phyloP scores from a whole-genome alignment of 2,113 vertebrate species.

The Rhynchomys soricoides region DNA sequence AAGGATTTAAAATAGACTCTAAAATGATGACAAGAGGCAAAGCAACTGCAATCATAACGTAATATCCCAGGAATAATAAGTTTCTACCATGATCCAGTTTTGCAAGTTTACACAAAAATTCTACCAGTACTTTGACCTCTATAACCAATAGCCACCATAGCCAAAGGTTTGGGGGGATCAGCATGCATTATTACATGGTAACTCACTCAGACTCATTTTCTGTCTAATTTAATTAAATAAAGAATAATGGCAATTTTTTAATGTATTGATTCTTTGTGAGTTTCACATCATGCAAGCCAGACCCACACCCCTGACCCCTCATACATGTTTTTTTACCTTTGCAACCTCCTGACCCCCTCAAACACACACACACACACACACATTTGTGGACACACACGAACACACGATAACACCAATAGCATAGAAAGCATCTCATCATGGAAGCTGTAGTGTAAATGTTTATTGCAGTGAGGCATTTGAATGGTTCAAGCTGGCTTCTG shows the following conservation, averaged over 20 bases:
- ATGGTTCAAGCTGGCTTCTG: too few species aligned
- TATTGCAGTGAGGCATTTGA: too few species aligned
- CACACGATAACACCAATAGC: too few species aligned
- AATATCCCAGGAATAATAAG: not conserved
- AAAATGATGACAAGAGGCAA: not conserved
- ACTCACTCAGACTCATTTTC: not conserved
- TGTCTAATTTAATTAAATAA: not conserved
- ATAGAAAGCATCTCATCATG: too few species aligned
- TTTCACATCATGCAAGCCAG: too few species aligned
- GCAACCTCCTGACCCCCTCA: too few species aligned
- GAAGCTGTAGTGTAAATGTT: too few species aligned
- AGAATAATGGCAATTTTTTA: not conserved
- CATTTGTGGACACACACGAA: too few species aligned
- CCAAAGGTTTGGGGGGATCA: not conserved
- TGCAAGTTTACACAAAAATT: not conserved
- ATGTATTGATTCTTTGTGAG: too few species aligned
- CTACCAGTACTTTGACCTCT: not conserved
- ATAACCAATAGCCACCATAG: not conserved
- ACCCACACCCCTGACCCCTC: not conserved
- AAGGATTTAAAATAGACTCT: constrained; percentile 26
- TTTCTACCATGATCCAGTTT: not conserved
- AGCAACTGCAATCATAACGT: not conserved
- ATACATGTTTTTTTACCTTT: too few species aligned
- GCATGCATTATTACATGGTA: not conserved
- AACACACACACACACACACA: not conserved